Evolutionary conservation across 2,797 vertebrate genomes (phyloP).

Genomic region (Channallabes apus): DNA sequence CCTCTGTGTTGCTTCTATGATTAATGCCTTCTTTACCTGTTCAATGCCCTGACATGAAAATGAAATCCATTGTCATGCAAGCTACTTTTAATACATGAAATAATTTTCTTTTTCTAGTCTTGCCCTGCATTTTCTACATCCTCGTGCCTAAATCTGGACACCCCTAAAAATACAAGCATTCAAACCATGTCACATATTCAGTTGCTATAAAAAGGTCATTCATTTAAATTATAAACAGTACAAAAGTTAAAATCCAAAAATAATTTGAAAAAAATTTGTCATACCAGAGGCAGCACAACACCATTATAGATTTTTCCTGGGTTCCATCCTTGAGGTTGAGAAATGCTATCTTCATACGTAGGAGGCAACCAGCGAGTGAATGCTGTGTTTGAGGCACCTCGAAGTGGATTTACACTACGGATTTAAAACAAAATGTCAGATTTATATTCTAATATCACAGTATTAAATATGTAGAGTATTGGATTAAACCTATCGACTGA

Average conservation of each 20-base stretch:
- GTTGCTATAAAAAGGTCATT: neutral
- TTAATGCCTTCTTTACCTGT: neutral
- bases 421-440: neutral
- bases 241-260: neutral
- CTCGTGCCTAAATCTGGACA: neutral
- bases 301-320: slow-evolving; percentile 68
- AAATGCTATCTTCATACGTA: slow-evolving; percentile 79
- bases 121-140: neutral
- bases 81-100: neutral
- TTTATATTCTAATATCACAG: neutral
- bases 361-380: slow-evolving; percentile 81
- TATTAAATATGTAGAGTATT: neutral
- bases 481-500: neutral
- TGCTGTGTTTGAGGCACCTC: slow-evolving; percentile 78
- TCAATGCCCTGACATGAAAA: neutral
- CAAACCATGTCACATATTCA: neutral
- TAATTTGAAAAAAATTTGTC: neutral
- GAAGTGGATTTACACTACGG: slow-evolving; percentile 70
- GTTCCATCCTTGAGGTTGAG: slow-evolving; percentile 76
- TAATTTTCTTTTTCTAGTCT: neutral
- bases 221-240: neutral
- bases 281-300: slow-evolving; percentile 81
- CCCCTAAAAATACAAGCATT: neutral
- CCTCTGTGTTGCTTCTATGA: neutral
- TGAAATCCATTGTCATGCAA: neutral